Evolutionary conservation across 2,797 vertebrate genomes (phyloP).

Genomic region (Columba guinea): DNA sequence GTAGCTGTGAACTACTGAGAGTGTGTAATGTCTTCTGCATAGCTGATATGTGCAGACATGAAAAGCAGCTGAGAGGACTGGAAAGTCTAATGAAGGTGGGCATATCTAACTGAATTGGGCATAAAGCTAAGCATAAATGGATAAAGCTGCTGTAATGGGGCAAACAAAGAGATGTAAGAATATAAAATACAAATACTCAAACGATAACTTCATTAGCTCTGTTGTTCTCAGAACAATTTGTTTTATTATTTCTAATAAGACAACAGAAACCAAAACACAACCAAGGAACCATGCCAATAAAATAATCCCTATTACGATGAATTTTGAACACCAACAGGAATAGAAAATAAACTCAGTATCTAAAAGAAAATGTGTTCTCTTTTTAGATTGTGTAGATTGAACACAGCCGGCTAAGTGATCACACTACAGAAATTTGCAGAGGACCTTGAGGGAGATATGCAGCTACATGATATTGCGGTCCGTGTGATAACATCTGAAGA

Average conservation of each 20-base stretch:
- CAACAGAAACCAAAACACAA: background rate
- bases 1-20: background rate
- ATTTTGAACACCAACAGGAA: background rate
- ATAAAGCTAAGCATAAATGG: background rate
- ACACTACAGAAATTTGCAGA: background rate
- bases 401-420: background rate
- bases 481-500: conserved; percentile 41
- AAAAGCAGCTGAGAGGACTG: background rate
- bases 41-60: background rate
- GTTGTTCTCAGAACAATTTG: background rate
- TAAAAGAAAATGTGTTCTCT: background rate
- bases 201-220: background rate
- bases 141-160: background rate
- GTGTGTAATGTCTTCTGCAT: background rate
- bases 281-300: background rate
- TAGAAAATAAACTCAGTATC: background rate
- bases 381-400: background rate
- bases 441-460: background rate
- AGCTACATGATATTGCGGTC: conserved; percentile 44
- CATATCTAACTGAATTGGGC: background rate
- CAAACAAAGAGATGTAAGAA: background rate
- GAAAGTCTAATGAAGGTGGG: background rate
- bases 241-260: background rate
- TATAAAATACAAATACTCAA: background rate
- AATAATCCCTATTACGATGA: background rate